Evolutionary conservation across 1,140 invertebrate genomes (phyloP).

Genomic region (Microplitis demolitor): DNA sequence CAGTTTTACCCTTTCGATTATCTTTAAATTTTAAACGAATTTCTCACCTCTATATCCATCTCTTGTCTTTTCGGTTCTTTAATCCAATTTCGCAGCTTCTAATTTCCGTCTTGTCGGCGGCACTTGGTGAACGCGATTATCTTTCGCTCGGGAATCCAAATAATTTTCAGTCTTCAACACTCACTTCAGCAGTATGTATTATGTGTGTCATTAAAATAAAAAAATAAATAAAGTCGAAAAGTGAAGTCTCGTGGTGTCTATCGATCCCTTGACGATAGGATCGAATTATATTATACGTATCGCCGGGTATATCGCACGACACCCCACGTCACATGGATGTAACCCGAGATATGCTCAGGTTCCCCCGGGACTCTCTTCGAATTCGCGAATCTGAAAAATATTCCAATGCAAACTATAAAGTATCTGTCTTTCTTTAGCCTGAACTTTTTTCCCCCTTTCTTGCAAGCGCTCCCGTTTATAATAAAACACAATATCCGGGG

Average conservation of each 20-base stretch:
- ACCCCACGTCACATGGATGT: slow-evolving; percentile 2
- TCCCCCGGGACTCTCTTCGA: slow-evolving; percentile 11
- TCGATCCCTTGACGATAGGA: slow-evolving; percentile 15
- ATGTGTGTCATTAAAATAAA: neutral
- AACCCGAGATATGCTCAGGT: slow-evolving; percentile 7
- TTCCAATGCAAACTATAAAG: slow-evolving; percentile 49
- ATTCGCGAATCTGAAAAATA: slow-evolving; percentile 59
- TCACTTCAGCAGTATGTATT: neutral
- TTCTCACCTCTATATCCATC: slow-evolving; percentile 3
- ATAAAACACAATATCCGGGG: slow-evolving; percentile 67
- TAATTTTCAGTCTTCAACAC: neutral
- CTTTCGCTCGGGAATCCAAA: slow-evolving; percentile 6
- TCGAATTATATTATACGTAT: slow-evolving; percentile 28
- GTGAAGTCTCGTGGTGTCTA: neutral
- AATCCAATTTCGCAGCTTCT: neutral
- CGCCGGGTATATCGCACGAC: slow-evolving; percentile 14
- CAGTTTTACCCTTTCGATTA: slow-evolving; percentile 33
- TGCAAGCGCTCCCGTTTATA: slow-evolving; percentile 46
- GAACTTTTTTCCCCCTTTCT: neutral
- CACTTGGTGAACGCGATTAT: neutral
- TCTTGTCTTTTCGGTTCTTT: neutral
- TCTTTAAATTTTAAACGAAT: slow-evolving; percentile 30
- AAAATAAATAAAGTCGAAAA: neutral
- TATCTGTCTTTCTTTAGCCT: slow-evolving; percentile 24
- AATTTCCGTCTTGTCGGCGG: slow-evolving; percentile 15